Base-by-base conservation (phyloP, 2,113 vertebrate genomes). In the Psettodes erumei region DNA sequence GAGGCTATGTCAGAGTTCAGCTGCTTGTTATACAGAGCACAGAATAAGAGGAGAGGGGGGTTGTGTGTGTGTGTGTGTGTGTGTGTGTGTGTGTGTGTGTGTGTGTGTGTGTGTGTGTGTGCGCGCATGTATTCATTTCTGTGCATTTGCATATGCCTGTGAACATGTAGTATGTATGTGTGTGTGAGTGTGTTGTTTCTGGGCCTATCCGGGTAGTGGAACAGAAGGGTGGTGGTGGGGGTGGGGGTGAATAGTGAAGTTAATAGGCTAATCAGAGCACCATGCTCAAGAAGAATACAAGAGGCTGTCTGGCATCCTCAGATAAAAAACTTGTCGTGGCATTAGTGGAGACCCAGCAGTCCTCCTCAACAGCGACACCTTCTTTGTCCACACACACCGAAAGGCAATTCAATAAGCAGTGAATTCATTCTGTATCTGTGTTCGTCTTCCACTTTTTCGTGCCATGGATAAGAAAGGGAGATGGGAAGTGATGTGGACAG, bases 321-420 rank as follows among this genome's bases (percentile, higher is more conserved):
- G 94, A 96, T 96, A 90, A 83, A 79, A 87, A 75, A 84, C 71
- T 62, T 84, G 85, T 84, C 55, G 75, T 53, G 80, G 89, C 89
- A 77, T 86, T 71, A 90, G 86, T 90, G 42, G 56, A 92, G 90
- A 90, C 69, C 88, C 77, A 82, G 81, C 77, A 77, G 79, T 82
- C 60, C 82, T 92, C 87, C 92, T 90, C 88, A 91, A 90, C 91
- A 79, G 84, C 89, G 82, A 91, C 78, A 92, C 91, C 91, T 91
- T 93, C 93, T 95, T 94, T 95, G 91, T 91, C 90, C 91, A 86
- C 81, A 6, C 55, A 91, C 92, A 93, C 91, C 91, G 91, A 92
- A 93, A 89, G 82, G 90, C 94, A 94, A 92, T 94, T 93, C 94
- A 93, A 95, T 94, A 94, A 95, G 93, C 91, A 81, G 75, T 82